Evolutionary conservation across 64 coral and sea anemone genomes (phyloP).

Genomic region (Montipora cactus): DNA sequence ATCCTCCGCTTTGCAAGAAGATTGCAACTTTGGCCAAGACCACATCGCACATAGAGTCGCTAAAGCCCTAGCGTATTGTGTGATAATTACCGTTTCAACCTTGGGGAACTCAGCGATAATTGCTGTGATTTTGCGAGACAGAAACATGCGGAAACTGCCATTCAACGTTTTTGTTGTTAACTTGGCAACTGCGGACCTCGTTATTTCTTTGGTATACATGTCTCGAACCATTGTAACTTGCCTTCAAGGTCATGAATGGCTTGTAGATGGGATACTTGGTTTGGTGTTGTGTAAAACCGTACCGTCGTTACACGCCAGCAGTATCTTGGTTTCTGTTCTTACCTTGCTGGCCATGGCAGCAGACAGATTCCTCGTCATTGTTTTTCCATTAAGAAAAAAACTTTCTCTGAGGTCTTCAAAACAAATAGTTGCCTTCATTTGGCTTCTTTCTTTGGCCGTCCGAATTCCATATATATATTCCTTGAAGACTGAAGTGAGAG

Average conservation of each 20-base stretch:
- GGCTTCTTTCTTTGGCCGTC: slow-evolving; percentile 19
- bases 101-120: slow-evolving; percentile 47
- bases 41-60: background rate
- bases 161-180: slow-evolving; percentile 58
- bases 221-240: background rate
- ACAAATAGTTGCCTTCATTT: slow-evolving; percentile 23
- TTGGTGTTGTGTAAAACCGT: slow-evolving; percentile 52
- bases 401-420: slow-evolving; percentile 10
- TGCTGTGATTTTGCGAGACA: slow-evolving; percentile 3
- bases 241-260: slow-evolving; percentile 26
- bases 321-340: slow-evolving; percentile 44
- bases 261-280: slow-evolving; percentile 14
- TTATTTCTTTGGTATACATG: background rate
- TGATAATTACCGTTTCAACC: slow-evolving; percentile 41
- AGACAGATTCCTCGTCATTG: slow-evolving; percentile 38
- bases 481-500: background rate
- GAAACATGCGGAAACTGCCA: slow-evolving; percentile 28
- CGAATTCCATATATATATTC: slow-evolving; percentile 56
- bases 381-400: slow-evolving; percentile 25
- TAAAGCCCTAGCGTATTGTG: slow-evolving; percentile 19
- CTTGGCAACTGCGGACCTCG: slow-evolving; percentile 32
- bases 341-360: slow-evolving; percentile 29
- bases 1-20: background rate
- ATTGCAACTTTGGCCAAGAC: slow-evolving; percentile 6
- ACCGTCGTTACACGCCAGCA: slow-evolving; percentile 28